Conservation (phyloP, 2,888 invertebrate genomes). For the Tetramorium bicarinatum region DNA sequence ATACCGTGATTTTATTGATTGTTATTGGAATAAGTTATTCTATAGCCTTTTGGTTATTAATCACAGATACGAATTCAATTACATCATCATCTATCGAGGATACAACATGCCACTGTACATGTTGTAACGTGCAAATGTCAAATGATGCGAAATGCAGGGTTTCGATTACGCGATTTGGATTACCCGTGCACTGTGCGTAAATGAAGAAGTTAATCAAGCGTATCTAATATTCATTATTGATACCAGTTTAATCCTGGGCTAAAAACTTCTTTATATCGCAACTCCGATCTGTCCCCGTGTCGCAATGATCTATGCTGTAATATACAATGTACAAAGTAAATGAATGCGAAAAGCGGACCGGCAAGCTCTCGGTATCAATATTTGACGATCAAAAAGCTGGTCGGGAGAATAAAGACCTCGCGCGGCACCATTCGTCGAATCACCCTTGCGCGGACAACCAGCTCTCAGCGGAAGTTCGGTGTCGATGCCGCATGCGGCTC, state of each 20-base stretch:
- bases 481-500: conserved; percentile 79
- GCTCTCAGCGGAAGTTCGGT: conserved; percentile 56
- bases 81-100: not conserved
- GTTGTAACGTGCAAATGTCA: not conserved
- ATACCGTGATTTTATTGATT: conserved; percentile 11
- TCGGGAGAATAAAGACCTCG: conserved; percentile 12
- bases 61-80: conserved; percentile 12
- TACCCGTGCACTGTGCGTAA: not conserved
- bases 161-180: not conserved
- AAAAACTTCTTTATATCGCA: not conserved
- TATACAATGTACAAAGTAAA: not conserved
- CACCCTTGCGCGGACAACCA: not conserved
- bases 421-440: not conserved
- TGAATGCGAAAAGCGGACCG: not conserved
- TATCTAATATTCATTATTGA: conserved; percentile 11
- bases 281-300: no score
- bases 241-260: not conserved
- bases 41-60: conserved; percentile 16
- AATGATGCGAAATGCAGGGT: conserved; percentile 10
- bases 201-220: not conserved
- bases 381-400: conserved; percentile 32
- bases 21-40: not conserved
- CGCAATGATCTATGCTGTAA: no score
- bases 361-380: not conserved
- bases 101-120: not conserved